These are phyloP conservation scores for Cyphomyrus discorhynchus DNA, from an alignment of 2,113 vertebrate species.

Conservation along the genomic window DNA sequence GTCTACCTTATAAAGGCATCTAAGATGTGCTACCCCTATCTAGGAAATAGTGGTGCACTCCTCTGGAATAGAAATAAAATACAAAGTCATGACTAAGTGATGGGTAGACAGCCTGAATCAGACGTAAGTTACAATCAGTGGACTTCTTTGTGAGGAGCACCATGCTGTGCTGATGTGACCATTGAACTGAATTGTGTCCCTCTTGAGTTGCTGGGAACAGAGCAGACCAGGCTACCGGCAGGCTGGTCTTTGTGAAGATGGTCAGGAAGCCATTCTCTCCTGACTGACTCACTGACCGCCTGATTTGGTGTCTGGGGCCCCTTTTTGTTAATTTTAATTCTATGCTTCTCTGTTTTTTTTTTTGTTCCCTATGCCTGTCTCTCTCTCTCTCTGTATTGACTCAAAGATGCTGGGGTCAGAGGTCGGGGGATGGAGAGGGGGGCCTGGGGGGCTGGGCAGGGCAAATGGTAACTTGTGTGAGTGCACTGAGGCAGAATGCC, in stretches of 20 bases:
- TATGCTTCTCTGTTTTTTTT: constrained; percentile 9
- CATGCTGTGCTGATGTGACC: constrained; percentile 37
- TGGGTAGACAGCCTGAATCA: neutral
- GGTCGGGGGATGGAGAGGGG: constrained; percentile 54
- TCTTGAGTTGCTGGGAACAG: constrained; percentile 57
- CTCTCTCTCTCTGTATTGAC: constrained; percentile 38
- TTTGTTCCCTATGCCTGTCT: neutral
- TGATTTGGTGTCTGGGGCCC: constrained; percentile 36
- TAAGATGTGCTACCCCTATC: neutral
- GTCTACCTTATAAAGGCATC: neutral
- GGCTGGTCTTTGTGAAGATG: constrained; percentile 48
- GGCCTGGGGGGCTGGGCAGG: constrained; percentile 40
- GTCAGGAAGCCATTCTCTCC: constrained; percentile 43
- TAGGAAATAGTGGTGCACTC: neutral
- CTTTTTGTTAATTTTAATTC: constrained; percentile 56
- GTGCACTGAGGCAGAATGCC: constrained; percentile 74
- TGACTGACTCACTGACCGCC: constrained; percentile 9
- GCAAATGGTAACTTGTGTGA: constrained; percentile 74
- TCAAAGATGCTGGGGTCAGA: constrained; percentile 71
- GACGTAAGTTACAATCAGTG: neutral
- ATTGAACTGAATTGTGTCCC: constrained; percentile 41
- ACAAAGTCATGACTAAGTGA: neutral
- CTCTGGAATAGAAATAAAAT: neutral
- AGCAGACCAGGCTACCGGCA: constrained; percentile 41
- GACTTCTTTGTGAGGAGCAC: constrained; percentile 30